phyloP scores from a whole-genome alignment of 2,113 vertebrate species.

The Lampris megalopsis region DNA sequence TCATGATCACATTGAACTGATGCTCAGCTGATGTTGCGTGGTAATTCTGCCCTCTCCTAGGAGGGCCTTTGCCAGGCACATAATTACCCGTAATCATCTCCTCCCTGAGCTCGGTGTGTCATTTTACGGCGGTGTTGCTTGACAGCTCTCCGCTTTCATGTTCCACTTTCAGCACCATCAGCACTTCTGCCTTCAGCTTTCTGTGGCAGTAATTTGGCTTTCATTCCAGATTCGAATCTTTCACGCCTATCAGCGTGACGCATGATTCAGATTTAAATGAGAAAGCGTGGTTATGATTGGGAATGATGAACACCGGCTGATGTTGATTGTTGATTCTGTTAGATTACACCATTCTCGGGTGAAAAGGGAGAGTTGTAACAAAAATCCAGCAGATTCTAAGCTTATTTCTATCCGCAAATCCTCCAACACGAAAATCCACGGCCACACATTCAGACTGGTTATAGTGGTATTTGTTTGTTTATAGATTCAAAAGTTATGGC shows the following conservation, averaged over 20 bases:
- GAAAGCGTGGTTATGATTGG: neutral
- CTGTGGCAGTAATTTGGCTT: constrained; percentile 64
- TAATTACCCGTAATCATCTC: constrained; percentile 77
- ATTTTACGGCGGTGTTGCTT: constrained; percentile 55
- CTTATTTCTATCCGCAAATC: neutral
- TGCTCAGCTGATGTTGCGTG: neutral
- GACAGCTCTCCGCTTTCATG: constrained; percentile 66
- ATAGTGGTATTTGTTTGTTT: neutral
- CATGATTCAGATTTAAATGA: constrained; percentile 61
- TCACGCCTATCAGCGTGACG: constrained; percentile 53
- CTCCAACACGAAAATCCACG: neutral
- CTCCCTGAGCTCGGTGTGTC: constrained; percentile 60
- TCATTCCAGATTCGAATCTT: constrained; percentile 49
- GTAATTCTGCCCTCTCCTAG: constrained; percentile 46
- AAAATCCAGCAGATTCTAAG: too few relatives aligned
- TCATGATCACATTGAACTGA: constrained; percentile 34
- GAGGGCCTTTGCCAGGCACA: constrained; percentile 50
- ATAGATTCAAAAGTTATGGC: neutral
- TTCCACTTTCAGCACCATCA: constrained; percentile 62
- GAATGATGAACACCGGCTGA: constrained; percentile 8
- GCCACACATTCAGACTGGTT: neutral
- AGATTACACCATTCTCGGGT: too few relatives aligned
- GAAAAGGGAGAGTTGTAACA: too few relatives aligned
- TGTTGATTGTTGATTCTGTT: too few relatives aligned
- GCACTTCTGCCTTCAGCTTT: constrained; percentile 66